phyloP scores from a whole-genome alignment of 2,888 invertebrate species.

The Tridacna crocea region DNA sequence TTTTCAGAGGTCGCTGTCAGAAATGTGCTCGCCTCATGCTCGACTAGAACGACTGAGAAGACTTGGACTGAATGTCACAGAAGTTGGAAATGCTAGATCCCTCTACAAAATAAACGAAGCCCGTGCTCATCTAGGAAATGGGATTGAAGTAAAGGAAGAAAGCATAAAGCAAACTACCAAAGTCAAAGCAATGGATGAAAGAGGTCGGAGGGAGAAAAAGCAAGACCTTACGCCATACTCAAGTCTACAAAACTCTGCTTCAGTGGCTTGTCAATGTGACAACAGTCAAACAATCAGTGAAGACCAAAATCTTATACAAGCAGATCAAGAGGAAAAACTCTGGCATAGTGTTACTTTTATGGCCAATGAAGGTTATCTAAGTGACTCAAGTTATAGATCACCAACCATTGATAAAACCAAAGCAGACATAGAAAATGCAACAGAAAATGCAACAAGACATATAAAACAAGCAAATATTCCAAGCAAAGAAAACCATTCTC shows the following conservation, averaged over 20 bases:
- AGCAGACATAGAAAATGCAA: background rate
- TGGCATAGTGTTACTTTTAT: conserved; percentile 19
- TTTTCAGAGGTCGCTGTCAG: conserved; percentile 13
- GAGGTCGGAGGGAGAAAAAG: too few relatives aligned
- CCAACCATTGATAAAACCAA: background rate
- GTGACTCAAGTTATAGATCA: conserved; percentile 10
- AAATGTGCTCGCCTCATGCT: conserved; percentile 19
- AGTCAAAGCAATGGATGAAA: background rate
- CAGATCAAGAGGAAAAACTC: conserved; percentile 4
- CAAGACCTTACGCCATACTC: background rate
- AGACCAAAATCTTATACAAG: conserved; percentile 8
- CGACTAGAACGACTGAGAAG: conserved; percentile 18
- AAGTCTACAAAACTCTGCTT: background rate
- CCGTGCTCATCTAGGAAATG: background rate
- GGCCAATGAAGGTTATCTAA: conserved; percentile 18
- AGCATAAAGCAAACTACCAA: background rate
- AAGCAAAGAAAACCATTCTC: background rate
- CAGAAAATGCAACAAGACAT: background rate
- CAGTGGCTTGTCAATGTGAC: background rate
- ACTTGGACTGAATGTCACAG: conserved; percentile 15
- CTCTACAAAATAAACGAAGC: conserved; percentile 15
- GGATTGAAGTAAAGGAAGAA: background rate
- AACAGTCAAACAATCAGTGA: background rate
- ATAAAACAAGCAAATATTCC: background rate
- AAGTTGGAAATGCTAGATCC: conserved; percentile 3